A percentile compares a stretch with the other conserved stretches of the same genome.
phyloP scores from a whole-genome alignment of 2,113 vertebrate species.

The Leptodactylus fuscus region DNA sequence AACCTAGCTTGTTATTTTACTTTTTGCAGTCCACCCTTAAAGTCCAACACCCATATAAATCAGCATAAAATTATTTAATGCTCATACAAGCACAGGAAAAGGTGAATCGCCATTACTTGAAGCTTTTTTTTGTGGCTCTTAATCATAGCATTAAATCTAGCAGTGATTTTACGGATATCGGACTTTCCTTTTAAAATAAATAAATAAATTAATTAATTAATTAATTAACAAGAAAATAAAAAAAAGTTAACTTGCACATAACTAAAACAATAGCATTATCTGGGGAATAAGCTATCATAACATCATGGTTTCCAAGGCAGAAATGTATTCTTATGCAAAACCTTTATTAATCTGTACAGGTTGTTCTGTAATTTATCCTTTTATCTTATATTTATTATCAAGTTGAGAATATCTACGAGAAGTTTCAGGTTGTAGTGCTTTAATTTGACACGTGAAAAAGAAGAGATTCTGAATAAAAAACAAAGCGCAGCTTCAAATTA shows the following conservation, averaged over 20 bases:
- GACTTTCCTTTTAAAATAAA: too few relatives aligned
- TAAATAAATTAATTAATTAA: too few relatives aligned
- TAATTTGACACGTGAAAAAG: conserved; percentile 6
- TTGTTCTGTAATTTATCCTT: conserved; percentile 8
- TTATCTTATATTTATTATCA: not conserved
- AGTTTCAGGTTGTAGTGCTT: conserved; percentile 9
- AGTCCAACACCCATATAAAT: too few relatives aligned
- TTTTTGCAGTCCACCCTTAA: too few relatives aligned
- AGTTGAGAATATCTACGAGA: not conserved
- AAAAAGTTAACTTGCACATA: not conserved
- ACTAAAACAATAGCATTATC: not conserved
- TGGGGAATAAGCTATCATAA: not conserved
- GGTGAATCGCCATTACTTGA: too few relatives aligned
- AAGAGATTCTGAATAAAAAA: not conserved
- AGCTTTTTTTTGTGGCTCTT: too few relatives aligned
- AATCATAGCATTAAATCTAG: too few relatives aligned
- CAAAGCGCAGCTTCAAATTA: not conserved
- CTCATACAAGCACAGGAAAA: too few relatives aligned
- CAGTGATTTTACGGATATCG: too few relatives aligned
- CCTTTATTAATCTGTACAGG: not conserved
- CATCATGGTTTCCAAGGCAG: not conserved
- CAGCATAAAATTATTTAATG: too few relatives aligned
- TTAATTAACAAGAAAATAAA: too few relatives aligned
- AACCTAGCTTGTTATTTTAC: too few relatives aligned
- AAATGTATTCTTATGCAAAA: not conserved